A percentile compares a stretch with the other conserved stretches of the same genome.
phyloP scores from a whole-genome alignment of 2,113 vertebrate species.

The Microtus oregoni region DNA sequence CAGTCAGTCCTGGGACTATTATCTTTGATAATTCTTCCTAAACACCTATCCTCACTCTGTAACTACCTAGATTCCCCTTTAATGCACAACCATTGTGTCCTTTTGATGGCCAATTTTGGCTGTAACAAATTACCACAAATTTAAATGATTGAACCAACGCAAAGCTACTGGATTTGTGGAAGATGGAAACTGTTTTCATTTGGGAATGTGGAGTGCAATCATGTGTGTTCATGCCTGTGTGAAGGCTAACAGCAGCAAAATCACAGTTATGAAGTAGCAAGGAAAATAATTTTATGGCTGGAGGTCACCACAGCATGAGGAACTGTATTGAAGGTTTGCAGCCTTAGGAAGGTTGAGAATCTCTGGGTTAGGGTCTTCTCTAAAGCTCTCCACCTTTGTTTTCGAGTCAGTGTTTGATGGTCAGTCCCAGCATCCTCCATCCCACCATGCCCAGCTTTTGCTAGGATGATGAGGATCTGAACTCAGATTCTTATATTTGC shows the following conservation, averaged over 20 bases:
- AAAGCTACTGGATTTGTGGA: background rate
- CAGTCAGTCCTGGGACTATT: background rate
- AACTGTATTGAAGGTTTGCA: background rate
- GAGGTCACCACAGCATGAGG: background rate
- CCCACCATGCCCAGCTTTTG: background rate
- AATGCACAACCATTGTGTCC: background rate
- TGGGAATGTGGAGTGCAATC: too few species aligned
- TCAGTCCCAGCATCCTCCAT: background rate
- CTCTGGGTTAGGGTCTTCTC: background rate
- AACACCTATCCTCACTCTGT: background rate
- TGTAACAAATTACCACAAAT: background rate
- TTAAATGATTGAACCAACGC: background rate
- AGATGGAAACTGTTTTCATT: background rate
- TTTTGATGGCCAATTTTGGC: background rate
- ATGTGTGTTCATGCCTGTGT: background rate
- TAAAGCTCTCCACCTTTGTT: background rate
- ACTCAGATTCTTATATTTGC: background rate
- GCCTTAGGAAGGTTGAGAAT: background rate
- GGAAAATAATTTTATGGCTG: background rate
- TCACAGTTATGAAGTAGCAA: background rate
- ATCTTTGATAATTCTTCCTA: slow-evolving; percentile 7
- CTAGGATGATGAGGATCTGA: background rate
- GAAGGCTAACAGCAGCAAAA: background rate
- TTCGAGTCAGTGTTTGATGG: background rate
- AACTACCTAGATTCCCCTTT: background rate